Evolutionary conservation across 2,797 vertebrate species (phyloP).

Genomic region (Tokudaia tokunoshimensis): DNA sequence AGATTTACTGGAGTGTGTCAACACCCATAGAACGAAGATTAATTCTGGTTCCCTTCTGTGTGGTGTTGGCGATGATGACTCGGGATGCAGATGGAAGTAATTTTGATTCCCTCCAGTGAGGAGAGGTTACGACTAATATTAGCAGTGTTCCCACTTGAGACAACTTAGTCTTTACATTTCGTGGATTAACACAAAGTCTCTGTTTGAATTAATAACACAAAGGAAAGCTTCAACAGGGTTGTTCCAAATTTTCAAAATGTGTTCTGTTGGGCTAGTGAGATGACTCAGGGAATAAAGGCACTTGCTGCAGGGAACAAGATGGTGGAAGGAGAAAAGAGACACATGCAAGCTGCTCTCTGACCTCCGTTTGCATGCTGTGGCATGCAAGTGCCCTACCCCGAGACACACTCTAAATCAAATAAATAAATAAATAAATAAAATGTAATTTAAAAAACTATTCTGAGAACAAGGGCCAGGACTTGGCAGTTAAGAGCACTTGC

Average conservation of each 20-base stretch:
- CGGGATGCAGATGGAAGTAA: not conserved
- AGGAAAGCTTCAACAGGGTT: constrained; percentile 21
- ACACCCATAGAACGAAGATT: not conserved
- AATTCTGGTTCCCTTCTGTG: not conserved
- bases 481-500: not conserved
- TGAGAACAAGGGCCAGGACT: too few relatives aligned
- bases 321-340: not conserved
- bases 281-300: not conserved
- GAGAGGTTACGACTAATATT: not conserved
- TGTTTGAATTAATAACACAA: not conserved
- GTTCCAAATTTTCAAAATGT: not conserved
- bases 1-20: not conserved
- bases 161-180: not conserved
- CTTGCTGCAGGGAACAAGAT: not conserved
- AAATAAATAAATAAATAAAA: not conserved
- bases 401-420: not conserved
- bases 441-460: not conserved
- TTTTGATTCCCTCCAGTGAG: not conserved
- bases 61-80: not conserved
- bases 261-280: not conserved
- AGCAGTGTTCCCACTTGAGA: not conserved
- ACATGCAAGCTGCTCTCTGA: not conserved
- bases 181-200: constrained; percentile 3
- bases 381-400: not conserved
- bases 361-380: not conserved